Percentiles rank a stretch among this genome's conserved stretches.
Conservation (phyloP, 1,140 invertebrate genomes). For the Brachionus plicatilis region DNA sequence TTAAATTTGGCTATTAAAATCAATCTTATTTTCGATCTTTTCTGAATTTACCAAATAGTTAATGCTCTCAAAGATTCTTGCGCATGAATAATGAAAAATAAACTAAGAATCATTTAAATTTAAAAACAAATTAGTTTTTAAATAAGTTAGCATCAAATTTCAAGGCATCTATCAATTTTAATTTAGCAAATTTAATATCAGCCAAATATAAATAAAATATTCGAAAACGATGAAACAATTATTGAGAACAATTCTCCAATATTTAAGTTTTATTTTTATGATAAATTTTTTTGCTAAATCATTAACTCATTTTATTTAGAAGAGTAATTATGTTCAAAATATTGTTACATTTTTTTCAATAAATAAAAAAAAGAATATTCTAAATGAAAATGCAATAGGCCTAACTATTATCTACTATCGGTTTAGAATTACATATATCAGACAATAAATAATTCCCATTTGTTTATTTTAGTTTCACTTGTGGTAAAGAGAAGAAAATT, state of each 20-base stretch:
- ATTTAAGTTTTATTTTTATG: background rate
- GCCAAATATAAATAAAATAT: background rate
- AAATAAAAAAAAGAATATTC: background rate
- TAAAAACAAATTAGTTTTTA: background rate
- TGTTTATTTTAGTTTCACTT: slow-evolving; percentile 1
- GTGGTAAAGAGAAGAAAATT: background rate
- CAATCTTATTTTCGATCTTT: background rate
- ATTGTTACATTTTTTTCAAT: background rate
- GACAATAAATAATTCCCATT: background rate
- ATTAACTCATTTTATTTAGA: background rate
- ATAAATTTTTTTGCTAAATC: background rate
- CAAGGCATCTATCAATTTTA: background rate
- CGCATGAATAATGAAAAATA: background rate
- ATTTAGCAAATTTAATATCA: background rate
- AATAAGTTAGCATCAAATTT: background rate
- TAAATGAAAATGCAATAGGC: background rate
- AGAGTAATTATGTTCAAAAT: background rate
- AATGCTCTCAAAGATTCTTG: background rate
- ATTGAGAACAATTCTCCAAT: background rate
- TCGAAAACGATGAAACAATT: background rate
- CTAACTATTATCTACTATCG: background rate
- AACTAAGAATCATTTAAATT: background rate
- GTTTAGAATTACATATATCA: background rate
- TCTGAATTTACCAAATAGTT: background rate
- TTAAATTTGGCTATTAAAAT: background rate